These are phyloP conservation scores for Formicarius rufipectus DNA, from an alignment of 2,113 vertebrate genomes.

Conservation along the genomic window DNA sequence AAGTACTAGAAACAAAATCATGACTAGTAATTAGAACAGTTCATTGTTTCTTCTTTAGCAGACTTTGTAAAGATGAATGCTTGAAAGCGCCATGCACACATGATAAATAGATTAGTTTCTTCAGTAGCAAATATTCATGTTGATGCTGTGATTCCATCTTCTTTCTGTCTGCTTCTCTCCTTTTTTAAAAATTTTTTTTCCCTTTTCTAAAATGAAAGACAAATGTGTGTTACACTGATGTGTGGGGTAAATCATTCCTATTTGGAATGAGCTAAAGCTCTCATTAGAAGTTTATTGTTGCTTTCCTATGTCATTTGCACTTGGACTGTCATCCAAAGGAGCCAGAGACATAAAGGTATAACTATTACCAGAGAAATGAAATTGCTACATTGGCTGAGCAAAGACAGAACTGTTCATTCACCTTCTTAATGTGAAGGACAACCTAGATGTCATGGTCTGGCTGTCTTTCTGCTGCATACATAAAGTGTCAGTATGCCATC, in stretches of 20 bases:
- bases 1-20: neutral
- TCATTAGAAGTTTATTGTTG: conserved; percentile 7
- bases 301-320: neutral
- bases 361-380: conserved; percentile 4
- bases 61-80: neutral
- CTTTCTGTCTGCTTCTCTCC: neutral
- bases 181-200: neutral
- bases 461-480: conserved; percentile 23
- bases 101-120: neutral
- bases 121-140: neutral
- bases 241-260: neutral
- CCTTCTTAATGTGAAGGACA: conserved; percentile 42
- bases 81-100: neutral
- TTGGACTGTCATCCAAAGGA: neutral
- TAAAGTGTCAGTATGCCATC: conserved; percentile 16
- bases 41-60: neutral
- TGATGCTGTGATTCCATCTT: neutral
- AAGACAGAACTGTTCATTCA: conserved; percentile 26
- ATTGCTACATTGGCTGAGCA: conserved; percentile 12
- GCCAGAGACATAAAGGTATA: neutral
- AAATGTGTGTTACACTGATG: neutral
- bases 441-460: conserved; percentile 21
- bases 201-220: neutral
- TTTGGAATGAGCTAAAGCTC: neutral
- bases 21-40: neutral